Evolutionary conservation across 2,797 vertebrate genomes (phyloP).

Genomic region (Acanthurus lineatus): DNA sequence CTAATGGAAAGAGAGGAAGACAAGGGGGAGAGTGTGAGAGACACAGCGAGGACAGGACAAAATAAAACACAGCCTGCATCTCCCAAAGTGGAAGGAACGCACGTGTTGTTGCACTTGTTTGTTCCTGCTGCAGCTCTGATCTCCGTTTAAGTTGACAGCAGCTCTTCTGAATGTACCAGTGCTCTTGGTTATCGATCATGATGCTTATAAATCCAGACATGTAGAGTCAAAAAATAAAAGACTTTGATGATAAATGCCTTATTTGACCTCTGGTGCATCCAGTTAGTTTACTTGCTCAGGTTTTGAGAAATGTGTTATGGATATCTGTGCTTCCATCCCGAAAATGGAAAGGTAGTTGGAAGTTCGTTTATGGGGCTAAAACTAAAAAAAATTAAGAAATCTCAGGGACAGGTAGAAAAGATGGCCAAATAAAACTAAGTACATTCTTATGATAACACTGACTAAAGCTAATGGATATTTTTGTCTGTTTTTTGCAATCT

Average conservation of each 20-base stretch:
- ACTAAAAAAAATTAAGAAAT: too few relatives aligned
- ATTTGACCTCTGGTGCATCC: background rate
- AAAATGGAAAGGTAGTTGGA: too few relatives aligned
- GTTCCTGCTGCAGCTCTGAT: constrained; percentile 20
- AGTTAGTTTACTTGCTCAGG: background rate
- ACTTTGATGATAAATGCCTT: background rate
- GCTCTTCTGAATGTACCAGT: background rate
- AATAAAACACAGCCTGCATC: constrained; percentile 23
- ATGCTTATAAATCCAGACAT: background rate
- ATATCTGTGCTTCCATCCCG: too few relatives aligned
- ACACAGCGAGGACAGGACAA: constrained; percentile 39
- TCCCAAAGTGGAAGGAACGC: constrained; percentile 18
- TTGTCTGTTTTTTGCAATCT: too few relatives aligned
- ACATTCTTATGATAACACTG: too few relatives aligned
- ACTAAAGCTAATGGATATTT: too few relatives aligned
- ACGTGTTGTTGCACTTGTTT: constrained; percentile 21
- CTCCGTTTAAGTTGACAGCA: constrained; percentile 6
- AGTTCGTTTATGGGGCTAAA: too few relatives aligned
- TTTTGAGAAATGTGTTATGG: background rate
- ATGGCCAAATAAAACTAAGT: too few relatives aligned
- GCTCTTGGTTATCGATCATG: background rate
- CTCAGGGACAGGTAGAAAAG: too few relatives aligned
- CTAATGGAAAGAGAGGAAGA: constrained; percentile 54
- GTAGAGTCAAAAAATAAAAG: background rate
- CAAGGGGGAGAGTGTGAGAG: constrained; percentile 39